phyloP scores from a whole-genome alignment of 2,888 invertebrate species.

The Pherbina coryleti region DNA sequence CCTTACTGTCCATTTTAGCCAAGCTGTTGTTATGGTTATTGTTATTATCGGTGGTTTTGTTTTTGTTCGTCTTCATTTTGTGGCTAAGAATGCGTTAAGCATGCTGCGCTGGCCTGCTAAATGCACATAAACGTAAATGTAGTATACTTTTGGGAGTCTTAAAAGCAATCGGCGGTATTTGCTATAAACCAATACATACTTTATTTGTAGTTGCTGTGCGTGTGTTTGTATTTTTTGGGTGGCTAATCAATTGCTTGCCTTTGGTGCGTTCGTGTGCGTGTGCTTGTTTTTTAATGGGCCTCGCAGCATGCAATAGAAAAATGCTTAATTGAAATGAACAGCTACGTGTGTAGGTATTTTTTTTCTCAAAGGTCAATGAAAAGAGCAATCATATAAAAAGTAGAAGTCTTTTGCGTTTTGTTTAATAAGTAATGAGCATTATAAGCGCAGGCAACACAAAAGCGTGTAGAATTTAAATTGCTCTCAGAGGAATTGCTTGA shows the following conservation, averaged over 20 bases:
- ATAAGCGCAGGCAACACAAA: too few relatives aligned
- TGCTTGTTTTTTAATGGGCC: too few relatives aligned
- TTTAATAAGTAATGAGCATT: too few relatives aligned
- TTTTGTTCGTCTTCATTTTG: neutral
- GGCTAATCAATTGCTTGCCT: too few relatives aligned
- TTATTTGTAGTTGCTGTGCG: neutral
- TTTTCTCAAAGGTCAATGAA: too few relatives aligned
- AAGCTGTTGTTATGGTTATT: conserved; percentile 1
- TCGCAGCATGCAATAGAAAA: neutral
- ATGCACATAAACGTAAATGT: conserved; percentile 6
- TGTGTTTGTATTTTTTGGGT: neutral
- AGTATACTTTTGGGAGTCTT: conserved; percentile 28
- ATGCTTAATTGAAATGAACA: neutral
- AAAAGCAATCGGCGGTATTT: conserved; percentile 21
- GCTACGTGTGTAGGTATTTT: neutral
- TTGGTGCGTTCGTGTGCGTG: too few relatives aligned
- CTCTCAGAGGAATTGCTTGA: too few relatives aligned
- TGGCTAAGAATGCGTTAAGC: conserved; percentile 15
- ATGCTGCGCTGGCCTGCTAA: neutral
- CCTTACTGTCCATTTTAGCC: conserved; percentile 6
- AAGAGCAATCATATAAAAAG: too few relatives aligned
- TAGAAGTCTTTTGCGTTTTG: too few relatives aligned
- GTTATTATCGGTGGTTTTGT: neutral
- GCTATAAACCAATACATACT: neutral
- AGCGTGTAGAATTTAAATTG: too few relatives aligned